Evolutionary conservation across 2,888 invertebrate genomes (phyloP).

Genomic region (Dioctria linearis): DNA sequence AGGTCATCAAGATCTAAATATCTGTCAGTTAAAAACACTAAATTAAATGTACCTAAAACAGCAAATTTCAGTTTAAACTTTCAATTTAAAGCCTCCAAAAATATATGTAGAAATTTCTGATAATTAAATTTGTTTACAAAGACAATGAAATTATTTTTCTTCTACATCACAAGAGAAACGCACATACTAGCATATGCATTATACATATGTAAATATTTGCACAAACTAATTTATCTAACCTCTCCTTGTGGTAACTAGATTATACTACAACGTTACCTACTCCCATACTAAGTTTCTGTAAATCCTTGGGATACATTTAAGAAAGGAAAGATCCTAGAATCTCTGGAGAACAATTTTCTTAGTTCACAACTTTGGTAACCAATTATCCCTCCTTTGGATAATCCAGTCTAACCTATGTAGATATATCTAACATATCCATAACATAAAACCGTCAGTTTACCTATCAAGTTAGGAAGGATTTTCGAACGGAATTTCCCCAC

Average conservation of each 20-base stretch:
- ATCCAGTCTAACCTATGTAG: slow-evolving; percentile 11
- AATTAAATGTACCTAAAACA: no score
- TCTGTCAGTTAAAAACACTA: no score
- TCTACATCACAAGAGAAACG: no score
- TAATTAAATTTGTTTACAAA: no score
- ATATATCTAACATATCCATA: background rate
- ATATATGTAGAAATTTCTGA: no score
- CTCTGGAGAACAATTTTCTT: slow-evolving; percentile 40
- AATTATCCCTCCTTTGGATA: slow-evolving; percentile 49
- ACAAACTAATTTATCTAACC: slow-evolving; percentile 18
- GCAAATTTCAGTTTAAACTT: no score
- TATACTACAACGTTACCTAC: slow-evolving; percentile 9
- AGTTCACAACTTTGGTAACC: slow-evolving; percentile 44
- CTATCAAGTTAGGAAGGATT: slow-evolving; percentile 35
- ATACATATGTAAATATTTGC: background rate
- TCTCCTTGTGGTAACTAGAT: slow-evolving; percentile 13
- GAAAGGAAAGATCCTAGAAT: slow-evolving; percentile 25
- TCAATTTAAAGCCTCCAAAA: no score
- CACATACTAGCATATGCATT: no score
- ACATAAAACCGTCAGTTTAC: slow-evolving; percentile 32
- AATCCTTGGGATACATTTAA: slow-evolving; percentile 29
- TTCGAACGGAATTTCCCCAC: slow-evolving; percentile 33
- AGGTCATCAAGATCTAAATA: no score
- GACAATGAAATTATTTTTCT: no score
- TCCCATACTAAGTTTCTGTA: slow-evolving; percentile 29